Base-by-base conservation (phyloP, 2,113 vertebrate species). In the Gasterosteus aculeatus region DNA sequence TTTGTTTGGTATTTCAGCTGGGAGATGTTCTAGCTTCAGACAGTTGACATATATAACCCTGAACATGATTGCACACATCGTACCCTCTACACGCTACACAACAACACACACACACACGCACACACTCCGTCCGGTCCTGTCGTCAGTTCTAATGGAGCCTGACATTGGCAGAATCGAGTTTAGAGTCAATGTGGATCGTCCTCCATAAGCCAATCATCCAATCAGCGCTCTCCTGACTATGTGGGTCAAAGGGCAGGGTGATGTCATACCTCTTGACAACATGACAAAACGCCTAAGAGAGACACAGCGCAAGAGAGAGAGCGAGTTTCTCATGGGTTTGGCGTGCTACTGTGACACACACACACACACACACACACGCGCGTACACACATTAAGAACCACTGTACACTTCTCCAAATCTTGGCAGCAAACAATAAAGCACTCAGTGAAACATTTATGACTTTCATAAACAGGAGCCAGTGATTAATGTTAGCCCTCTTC, bases 401-500 rank as follows among this genome's bases (percentile, higher is more conserved):
- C 54, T 74, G 79, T 80, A 46, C 63, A 74, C 79, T 87, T 89
- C 85, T 87, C 86, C 87, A 88, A 93, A 93, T 93, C 89, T 56
- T 86, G 89, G 85, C 91, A 82, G 81, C 69, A 35, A 71, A 93
- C 88, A 92, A 94, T 93, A 94, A 94, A 94, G 91, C 85, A 91
- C 90, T 93, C 89, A 85, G 90, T 92, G 93, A 93, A 94, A 94
- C 93, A 88, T 95, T 95, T 95, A 95, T 91, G 90, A 91, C 93
- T 95, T 95, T 95, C 93, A 95, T 95, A 95, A 95, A 94, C 93
- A 95, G 93, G 86, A 93, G 91, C 87, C 83, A 51, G 88, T 94
- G 94, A 95, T 95, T 94, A 94, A 95, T 94, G 94, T 90, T 91
- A 90, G 91, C 89, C 93, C 92, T 92, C 91, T 93, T 92, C 92